Conservation (phyloP, 2,888 invertebrate species). For the Platycnemis pennipes region DNA sequence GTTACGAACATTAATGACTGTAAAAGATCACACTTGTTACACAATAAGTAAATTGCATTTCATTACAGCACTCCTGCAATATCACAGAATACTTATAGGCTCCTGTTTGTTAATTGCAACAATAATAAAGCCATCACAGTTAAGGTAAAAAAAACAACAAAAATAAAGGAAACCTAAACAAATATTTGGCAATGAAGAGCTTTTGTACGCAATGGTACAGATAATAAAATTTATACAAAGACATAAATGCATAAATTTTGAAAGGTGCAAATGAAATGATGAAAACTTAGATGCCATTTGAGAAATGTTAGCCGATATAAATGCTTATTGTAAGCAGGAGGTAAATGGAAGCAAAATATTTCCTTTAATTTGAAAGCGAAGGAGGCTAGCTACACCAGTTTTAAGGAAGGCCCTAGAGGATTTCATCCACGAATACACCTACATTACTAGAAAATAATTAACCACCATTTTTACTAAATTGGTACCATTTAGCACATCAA, state of each 20-base stretch:
- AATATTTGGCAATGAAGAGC: conserved; percentile 6
- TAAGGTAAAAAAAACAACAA: conserved; percentile 4
- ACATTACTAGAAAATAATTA: background rate
- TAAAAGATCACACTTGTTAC: conserved; percentile 51
- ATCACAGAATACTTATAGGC: conserved; percentile 59
- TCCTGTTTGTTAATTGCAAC: conserved; percentile 41
- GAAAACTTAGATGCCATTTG: background rate
- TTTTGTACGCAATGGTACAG: background rate
- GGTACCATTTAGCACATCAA: background rate
- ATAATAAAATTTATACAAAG: background rate
- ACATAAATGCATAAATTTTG: background rate
- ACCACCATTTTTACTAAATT: background rate
- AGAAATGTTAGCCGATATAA: conserved; percentile 17
- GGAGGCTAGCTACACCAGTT: background rate
- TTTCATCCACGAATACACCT: conserved; percentile 25
- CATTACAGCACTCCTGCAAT: conserved; percentile 20
- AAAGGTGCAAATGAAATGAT: background rate
- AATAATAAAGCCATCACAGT: conserved; percentile 35
- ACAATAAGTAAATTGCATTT: conserved; percentile 41
- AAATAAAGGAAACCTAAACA: background rate
- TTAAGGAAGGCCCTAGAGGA: background rate
- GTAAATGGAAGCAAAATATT: conserved; percentile 34
- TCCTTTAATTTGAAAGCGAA: background rate
- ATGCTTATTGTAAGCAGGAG: conserved; percentile 13
- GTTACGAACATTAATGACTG: conserved; percentile 28